Percentiles rank a stretch among this genome's conserved stretches.
Conservation (phyloP, 1,140 invertebrate species). For the Zaprionus africanus region DNA sequence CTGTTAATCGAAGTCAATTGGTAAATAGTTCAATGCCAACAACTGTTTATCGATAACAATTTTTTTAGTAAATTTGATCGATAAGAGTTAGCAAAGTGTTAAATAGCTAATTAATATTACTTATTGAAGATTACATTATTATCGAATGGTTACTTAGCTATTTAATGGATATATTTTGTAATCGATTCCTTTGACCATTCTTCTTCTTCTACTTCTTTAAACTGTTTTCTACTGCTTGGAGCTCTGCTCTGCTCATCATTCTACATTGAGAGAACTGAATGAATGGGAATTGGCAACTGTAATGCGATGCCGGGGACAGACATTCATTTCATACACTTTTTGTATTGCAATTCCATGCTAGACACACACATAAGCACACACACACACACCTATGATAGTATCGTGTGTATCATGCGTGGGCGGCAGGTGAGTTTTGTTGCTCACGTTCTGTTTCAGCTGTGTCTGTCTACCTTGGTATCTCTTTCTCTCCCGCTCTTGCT, state of each 20-base stretch:
- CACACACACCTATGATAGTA: background rate
- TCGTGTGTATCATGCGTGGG: constrained; percentile 26
- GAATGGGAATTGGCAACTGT: constrained; percentile 25
- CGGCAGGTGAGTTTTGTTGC: constrained; percentile 26
- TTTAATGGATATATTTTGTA: too few relatives aligned
- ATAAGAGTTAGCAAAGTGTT: too few relatives aligned
- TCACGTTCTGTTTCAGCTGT: constrained; percentile 24
- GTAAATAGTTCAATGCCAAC: too few relatives aligned
- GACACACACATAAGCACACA: background rate
- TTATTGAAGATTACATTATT: too few relatives aligned
- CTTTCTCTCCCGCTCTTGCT: background rate
- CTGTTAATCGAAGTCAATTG: background rate
- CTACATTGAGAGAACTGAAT: constrained; percentile 17
- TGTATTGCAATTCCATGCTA: constrained; percentile 34
- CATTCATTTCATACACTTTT: constrained; percentile 29
- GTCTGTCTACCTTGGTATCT: constrained; percentile 15
- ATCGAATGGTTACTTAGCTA: too few relatives aligned
- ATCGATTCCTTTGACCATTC: too few relatives aligned
- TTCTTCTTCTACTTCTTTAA: too few relatives aligned
- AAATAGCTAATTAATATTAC: too few relatives aligned
- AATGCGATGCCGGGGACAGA: constrained; percentile 13
- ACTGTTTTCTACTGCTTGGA: too few relatives aligned
- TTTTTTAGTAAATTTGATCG: too few relatives aligned
- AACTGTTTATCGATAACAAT: too few relatives aligned
- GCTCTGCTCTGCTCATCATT: constrained; percentile 22